Evolutionary conservation across 2,113 vertebrate species (phyloP), one percentile per base, ranked within the genome.

Genomic region (Perca fluviatilis): DNA sequence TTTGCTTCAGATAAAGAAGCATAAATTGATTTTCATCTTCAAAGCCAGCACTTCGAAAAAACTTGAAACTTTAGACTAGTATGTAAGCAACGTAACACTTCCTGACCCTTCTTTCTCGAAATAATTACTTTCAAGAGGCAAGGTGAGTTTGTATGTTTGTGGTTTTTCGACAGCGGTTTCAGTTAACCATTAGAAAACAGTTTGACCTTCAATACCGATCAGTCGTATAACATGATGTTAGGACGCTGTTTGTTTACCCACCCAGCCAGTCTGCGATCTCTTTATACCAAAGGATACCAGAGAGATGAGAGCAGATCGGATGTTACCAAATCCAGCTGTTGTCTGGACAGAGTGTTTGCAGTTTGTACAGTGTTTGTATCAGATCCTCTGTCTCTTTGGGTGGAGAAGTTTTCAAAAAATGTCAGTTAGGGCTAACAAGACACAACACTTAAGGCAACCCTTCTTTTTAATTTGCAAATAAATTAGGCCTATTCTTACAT

Each of bases 201-300:
- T 61, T 78, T 65, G 54, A 49, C 66, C 27, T 25, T n/a, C 27
- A 61, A 3, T 4, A 33, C 6, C 5, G 9, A 18, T 54, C 40
- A 70, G 62, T 74, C 36, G 10, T n/a, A 43, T 8, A 8, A 63
- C 6, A 21, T 79, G 30, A 50, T 18, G 25, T 70, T 33, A 16
- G 23, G 7, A 25, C 53, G 77, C 1, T 2, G 7, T 18, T 64
- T 75, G 57, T 79, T 67, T 46, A 71, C 36, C 36, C 49, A 19
- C 13, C 9, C 66, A 21, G 50, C 19, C 21, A 7, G 27, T 50
- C 69, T 83, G 71, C 5, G 1, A 81, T 60, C 40, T 2, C 23
- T 79, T 83, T 60, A 74, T 27, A 66, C 50, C 46, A 84, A 66
- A 79, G 51, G 56, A 87, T 79, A 43, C 82, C 86, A 74, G 50